Conservation (phyloP, 1,140 invertebrate species). For the Orchesella cincta region DNA sequence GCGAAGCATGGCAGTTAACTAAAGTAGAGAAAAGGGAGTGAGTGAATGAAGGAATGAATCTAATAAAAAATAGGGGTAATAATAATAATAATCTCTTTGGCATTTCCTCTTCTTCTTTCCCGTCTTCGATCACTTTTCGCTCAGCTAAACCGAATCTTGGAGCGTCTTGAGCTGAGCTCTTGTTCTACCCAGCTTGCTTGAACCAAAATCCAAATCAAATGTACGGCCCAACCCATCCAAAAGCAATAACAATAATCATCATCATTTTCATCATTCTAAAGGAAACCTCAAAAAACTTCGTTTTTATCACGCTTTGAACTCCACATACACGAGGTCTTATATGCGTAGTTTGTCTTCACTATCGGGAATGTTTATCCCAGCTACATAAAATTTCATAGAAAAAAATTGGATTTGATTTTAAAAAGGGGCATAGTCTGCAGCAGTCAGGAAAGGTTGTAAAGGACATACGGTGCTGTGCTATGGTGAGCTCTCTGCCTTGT, state of each 20-base stretch:
- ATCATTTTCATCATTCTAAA: neutral
- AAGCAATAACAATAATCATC: slow-evolving; percentile 1
- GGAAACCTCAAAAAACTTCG: neutral
- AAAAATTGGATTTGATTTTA: neutral
- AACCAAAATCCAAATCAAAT: neutral
- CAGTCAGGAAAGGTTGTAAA: neutral
- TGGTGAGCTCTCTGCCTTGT: too few species aligned
- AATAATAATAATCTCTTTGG: neutral
- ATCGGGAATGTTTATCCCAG: neutral
- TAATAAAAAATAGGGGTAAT: neutral
- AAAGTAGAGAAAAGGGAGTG: neutral
- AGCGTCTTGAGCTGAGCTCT: too few species aligned
- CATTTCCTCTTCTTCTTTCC: neutral
- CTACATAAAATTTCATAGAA: neutral
- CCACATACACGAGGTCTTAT: too few species aligned
- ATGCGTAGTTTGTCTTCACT: neutral
- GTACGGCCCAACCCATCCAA: neutral
- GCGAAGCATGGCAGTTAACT: neutral
- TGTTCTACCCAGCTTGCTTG: neutral
- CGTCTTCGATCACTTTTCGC: neutral
- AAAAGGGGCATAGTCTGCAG: too few species aligned
- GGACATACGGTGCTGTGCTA: neutral
- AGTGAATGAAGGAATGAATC: neutral
- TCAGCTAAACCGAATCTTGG: too few species aligned
- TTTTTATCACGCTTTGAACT: neutral